These are phyloP conservation scores for Drosophila mercatorum DNA, from an alignment of 2,888 invertebrate species.

Conservation along the genomic window DNA sequence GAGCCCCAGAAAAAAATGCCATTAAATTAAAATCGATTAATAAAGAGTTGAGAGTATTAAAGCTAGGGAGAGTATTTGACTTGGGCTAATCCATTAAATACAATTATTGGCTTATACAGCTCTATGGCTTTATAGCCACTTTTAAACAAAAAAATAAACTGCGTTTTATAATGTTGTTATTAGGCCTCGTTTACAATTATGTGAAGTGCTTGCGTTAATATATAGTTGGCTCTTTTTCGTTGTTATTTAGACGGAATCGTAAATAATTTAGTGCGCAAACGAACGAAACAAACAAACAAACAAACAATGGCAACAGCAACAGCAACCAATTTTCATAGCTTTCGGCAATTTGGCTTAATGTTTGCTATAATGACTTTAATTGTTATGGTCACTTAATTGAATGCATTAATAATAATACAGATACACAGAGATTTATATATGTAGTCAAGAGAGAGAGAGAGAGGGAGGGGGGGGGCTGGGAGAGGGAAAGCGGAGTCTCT, in stretches of 20 bases:
- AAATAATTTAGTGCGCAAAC: conserved; percentile 62
- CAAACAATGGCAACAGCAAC: conserved; percentile 10
- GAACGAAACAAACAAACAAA: conserved; percentile 6
- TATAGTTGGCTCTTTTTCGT: conserved; percentile 5
- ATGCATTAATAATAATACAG: conserved; percentile 61
- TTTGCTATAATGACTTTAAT: conserved; percentile 69
- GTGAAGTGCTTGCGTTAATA: conserved; percentile 24
- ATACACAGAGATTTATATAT: conserved; percentile 36
- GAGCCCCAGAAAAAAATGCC: neutral
- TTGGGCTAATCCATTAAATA: conserved; percentile 19
- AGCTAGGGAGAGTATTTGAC: too few species aligned
- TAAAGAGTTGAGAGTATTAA: conserved; percentile 10
- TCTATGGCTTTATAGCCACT: conserved; percentile 2
- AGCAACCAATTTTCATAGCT: conserved; percentile 49
- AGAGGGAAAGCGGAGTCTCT: neutral
- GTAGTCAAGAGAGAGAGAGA: neutral
- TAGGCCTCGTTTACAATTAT: conserved; percentile 38
- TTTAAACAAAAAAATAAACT: conserved; percentile 18
- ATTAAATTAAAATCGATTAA: conserved; percentile 26
- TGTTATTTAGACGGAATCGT: conserved; percentile 22
- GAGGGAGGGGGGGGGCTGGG: too few species aligned
- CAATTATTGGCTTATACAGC: conserved; percentile 2
- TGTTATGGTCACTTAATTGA: conserved; percentile 68
- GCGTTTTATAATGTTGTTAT: conserved; percentile 23
- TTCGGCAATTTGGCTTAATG: conserved; percentile 47